These are phyloP conservation scores for Styela plicata DNA, from an alignment of 23 tunicate genomes.

Conservation along the genomic window DNA sequence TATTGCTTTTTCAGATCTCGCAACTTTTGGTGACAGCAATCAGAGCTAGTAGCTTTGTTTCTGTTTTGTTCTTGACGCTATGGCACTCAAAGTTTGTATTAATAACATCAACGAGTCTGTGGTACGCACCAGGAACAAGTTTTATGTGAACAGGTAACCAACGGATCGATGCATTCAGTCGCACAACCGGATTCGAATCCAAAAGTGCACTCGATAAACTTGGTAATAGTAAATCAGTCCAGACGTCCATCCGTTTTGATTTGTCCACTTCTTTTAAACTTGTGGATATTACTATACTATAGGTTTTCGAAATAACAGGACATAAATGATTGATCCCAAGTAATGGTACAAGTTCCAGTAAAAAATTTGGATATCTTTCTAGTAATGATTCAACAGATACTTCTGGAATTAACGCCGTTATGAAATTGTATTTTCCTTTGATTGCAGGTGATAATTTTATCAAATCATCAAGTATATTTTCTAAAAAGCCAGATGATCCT, in stretches of 20 bases:
- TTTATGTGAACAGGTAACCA: conserved; percentile 55
- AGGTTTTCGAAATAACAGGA: conserved; percentile 43
- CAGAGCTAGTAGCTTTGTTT: conserved; percentile 23
- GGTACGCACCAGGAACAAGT: conserved; percentile 21
- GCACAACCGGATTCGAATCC: background rate
- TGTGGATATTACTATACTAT: conserved; percentile 12
- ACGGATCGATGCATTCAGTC: conserved; percentile 34
- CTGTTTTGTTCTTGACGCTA: background rate
- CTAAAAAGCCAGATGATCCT: background rate
- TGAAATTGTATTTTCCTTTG: conserved; percentile 59
- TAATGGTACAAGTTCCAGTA: conserved; percentile 8
- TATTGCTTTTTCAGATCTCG: conserved; percentile 13
- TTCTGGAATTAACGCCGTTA: conserved; percentile 28
- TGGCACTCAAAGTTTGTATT: background rate
- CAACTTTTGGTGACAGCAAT: conserved; percentile 40
- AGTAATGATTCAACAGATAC: conserved; percentile 26
- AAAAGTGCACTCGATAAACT: conserved; percentile 35
- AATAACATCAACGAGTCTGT: background rate
- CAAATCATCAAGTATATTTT: conserved; percentile 25
- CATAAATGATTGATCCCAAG: conserved; percentile 55
- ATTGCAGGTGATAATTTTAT: conserved; percentile 32
- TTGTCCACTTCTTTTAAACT: background rate
- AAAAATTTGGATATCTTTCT: conserved; percentile 24
- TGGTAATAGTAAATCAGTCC: conserved; percentile 27
- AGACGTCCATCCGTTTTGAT: conserved; percentile 1